Evolutionary conservation across 2,888 invertebrate genomes (phyloP), one percentile per base, ranked within the genome.

Genomic region (Boloria euphrosyne): DNA sequence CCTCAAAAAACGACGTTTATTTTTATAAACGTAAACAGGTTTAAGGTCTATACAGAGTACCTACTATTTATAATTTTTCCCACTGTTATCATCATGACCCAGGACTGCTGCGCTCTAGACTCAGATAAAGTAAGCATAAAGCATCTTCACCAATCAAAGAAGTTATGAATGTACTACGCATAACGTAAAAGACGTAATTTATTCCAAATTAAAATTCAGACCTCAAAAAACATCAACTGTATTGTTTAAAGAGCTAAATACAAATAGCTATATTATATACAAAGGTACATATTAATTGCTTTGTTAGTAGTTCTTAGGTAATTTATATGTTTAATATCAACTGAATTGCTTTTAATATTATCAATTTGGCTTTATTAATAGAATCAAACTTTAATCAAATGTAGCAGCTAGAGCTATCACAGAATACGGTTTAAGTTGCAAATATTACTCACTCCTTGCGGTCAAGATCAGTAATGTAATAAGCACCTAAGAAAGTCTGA

Each of bases 191-290:
- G 17, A 10, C 14, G 31, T 59, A 17, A 59, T 59, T 59, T 59
- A 59, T 50, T 50, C 18, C 59, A 10, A 50, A 14, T 59, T 50
- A 59, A 59, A 59, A 59, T 50, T 59, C 59, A 31, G 38, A 49
- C 49, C 17, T 47, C 50, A 47, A 38, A 38, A 50, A 31, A 59
- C 27, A 49, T 27, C 31, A 59, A 59, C 31, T 31, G 31, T 46
- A 58, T 58, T 58, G 58, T 58, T 47, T 27, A 47, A 58, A 31
- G 22, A 17, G 44, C 22, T 46, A 57, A 55, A 14, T n/a, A 46
- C 46, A 57, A n/a, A 44, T 46, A 57, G 2, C 7, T 46, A 22
- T n/a, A 46, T 10, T 38, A 38, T 38, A 38, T 38, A 38, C 7
- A 38, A 38, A 38, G 31, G 31, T 38, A 38, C 31, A 10, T 38